These are phyloP conservation scores for roundworm (Caenorhabditis elegans) DNA, from an alignment of 1,140 invertebrate genomes.

Conservation along the genomic window DNA sequence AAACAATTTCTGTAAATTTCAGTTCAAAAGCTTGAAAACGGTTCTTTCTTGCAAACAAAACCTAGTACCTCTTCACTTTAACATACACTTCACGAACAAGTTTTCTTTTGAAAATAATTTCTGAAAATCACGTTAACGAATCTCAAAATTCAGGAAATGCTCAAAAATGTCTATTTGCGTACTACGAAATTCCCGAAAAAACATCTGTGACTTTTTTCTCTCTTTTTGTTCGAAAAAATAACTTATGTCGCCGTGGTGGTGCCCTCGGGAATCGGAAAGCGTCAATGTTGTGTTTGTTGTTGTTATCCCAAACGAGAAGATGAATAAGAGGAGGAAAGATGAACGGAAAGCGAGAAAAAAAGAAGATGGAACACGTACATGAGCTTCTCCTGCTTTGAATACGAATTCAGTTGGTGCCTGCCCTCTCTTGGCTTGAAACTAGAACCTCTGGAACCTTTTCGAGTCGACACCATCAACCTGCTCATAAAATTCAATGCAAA, in stretches of 20 bases:
- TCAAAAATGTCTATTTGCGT: neutral
- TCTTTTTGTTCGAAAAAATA: neutral
- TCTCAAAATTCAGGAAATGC: neutral
- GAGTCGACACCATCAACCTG: too few relatives aligned
- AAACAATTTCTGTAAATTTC: too few relatives aligned
- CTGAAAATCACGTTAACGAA: too few relatives aligned
- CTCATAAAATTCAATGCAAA: neutral
- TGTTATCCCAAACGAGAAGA: neutral
- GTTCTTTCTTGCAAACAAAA: too few relatives aligned
- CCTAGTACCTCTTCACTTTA: too few relatives aligned
- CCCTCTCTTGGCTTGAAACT: too few relatives aligned
- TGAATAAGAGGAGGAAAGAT: neutral
- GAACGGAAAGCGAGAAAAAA: neutral
- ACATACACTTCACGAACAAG: too few relatives aligned
- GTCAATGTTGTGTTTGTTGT: constrained; percentile 19
- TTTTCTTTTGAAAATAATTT: too few relatives aligned
- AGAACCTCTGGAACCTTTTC: neutral
- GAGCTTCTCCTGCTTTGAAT: neutral
- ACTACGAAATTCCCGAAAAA: constrained; percentile 7
- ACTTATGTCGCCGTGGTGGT: neutral
- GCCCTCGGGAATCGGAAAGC: constrained; percentile 23
- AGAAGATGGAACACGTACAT: constrained; percentile 25
- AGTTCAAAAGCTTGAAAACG: too few relatives aligned
- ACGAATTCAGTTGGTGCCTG: neutral
- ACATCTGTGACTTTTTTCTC: neutral